These are phyloP conservation scores for Tolypeutes matacus DNA, from an alignment of 2,797 vertebrate genomes.

Conservation along the genomic window DNA sequence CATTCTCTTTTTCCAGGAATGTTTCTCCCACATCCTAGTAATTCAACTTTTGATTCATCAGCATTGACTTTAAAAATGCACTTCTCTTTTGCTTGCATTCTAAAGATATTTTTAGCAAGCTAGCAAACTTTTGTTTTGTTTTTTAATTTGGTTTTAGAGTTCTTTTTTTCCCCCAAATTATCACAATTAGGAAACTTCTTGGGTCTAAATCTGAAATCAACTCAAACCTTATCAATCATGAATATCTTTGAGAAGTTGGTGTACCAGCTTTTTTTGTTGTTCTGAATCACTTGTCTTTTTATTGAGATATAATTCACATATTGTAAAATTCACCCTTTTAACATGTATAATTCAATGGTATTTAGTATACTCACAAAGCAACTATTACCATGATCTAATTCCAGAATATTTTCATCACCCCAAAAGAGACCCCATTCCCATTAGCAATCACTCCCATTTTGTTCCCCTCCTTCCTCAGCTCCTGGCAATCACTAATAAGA, in stretches of 20 bases:
- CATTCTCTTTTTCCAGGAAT: background rate
- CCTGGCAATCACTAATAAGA: background rate
- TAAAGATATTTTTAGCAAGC: background rate
- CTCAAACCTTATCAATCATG: background rate
- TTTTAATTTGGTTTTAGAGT: background rate
- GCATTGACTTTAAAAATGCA: background rate
- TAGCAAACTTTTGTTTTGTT: background rate
- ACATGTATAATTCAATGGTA: too few species aligned
- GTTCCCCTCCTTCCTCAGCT: too few species aligned
- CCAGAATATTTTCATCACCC: too few species aligned
- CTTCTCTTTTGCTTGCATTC: conserved; percentile 24
- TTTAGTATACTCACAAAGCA: too few species aligned
- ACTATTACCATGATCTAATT: too few species aligned
- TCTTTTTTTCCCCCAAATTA: background rate
- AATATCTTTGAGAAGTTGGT: conserved; percentile 12
- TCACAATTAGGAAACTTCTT: background rate
- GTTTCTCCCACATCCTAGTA: background rate
- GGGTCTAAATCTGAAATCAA: conserved; percentile 34
- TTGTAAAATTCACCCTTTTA: too few species aligned
- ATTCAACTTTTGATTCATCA: background rate
- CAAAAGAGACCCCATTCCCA: too few species aligned
- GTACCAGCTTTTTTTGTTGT: background rate
- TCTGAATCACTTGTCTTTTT: too few species aligned
- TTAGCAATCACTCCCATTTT: too few species aligned
- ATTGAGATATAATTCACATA: too few species aligned